Evolutionary conservation across 2,888 invertebrate genomes (phyloP), one percentile per base, ranked within the genome.

Genomic region (Sicus ferrugineus): DNA sequence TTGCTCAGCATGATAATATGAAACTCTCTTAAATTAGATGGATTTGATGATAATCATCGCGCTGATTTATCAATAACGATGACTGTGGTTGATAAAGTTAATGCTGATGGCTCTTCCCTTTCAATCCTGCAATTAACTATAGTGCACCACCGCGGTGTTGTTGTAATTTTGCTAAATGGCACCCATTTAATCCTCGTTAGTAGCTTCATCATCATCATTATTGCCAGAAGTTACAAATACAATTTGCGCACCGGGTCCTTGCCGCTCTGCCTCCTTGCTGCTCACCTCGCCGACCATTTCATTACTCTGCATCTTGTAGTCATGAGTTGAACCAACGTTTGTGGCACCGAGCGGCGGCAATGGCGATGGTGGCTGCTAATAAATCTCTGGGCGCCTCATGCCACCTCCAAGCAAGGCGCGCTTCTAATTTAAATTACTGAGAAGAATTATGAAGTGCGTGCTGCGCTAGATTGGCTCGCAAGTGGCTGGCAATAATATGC

Each of bases 381-480:
- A 64, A 64, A 64, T 64, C 64, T 31, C 50, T 30, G 19, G 64
- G 19, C 64, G 9, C 19, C 14, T 21, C 30, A 14, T 38, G 34
- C 21, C 64, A 21, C 23, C 42, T 61, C 28, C 42, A 61, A 61
- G 61, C n/a, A n/a, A n/a, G n/a, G n/a, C n/a, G 50, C 38, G 6
- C 38, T 65, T 31, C 65, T 65, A 65, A 54, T 54, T 52, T 38
- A 65, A 65, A 65, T 54, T 65, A 77, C 80, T 80, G 79, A 78
- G 76, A 80, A 75, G 78, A 80, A 79, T 79, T 80, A 80, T 80
- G 76, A 77, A 78, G 79, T 80, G 80, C 72, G 73, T 75, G 78
- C 75, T 75, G 75, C 78, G 80, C 79, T 80, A 78, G 80, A 80
- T 80, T 79, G 78, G 78, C 74, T 73, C 75, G 78, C 78, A 80